A percentile compares a stretch with the other conserved stretches of the same genome.
Evolutionary conservation across 2,888 invertebrate genomes (phyloP).

Genomic region (Callinectes sapidus): DNA sequence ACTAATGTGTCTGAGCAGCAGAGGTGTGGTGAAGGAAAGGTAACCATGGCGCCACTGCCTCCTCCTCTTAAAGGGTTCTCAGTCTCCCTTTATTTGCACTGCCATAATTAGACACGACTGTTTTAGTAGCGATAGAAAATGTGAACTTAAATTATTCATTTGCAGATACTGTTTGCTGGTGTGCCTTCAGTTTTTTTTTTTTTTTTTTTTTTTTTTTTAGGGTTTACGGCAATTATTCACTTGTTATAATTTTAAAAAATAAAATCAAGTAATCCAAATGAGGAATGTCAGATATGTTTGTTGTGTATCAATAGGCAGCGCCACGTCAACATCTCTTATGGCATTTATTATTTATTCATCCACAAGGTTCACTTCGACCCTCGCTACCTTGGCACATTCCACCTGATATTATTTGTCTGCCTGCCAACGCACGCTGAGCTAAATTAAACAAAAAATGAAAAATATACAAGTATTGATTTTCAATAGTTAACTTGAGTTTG

Average conservation of each 20-base stretch:
- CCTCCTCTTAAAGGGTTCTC: not conserved
- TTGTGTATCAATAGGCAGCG: not conserved
- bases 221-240: not conserved
- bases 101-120: not conserved
- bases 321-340: not conserved
- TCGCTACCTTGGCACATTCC: not conserved
- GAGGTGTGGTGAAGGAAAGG: not conserved
- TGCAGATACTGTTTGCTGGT: not conserved
- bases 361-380: not conserved
- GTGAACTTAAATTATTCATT: not conserved
- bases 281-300: not conserved
- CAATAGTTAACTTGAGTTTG: not conserved
- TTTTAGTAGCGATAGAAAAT: not conserved
- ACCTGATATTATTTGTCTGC: not conserved
- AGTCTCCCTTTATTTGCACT: not conserved
- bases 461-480: not conserved
- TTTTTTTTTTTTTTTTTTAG: not conserved
- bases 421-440: not conserved
- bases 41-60: too few relatives aligned
- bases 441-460: conserved; percentile 14
- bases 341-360: not conserved
- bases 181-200: too few relatives aligned
- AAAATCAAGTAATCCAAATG: not conserved
- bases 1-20: not conserved
- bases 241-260: not conserved